Conservation (phyloP, 2,888 invertebrate species). For the Netelia fuscicornis region DNA sequence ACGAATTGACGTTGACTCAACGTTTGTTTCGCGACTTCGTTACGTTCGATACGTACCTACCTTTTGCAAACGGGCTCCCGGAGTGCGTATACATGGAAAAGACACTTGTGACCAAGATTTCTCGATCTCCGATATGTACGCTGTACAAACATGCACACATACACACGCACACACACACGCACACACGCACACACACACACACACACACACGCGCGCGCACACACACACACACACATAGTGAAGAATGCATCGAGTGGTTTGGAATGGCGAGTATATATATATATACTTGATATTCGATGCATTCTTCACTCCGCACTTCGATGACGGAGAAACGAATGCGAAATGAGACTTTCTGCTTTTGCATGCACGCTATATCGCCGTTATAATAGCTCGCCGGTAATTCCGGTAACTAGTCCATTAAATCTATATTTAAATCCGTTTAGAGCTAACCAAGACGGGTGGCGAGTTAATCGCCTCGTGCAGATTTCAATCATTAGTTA, state of each 20-base stretch:
- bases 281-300: constrained; percentile 8
- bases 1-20: constrained; percentile 3
- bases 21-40: constrained; percentile 39
- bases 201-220: too few species aligned
- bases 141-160: background rate
- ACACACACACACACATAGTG: too few species aligned
- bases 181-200: too few species aligned
- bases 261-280: background rate
- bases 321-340: constrained; percentile 28
- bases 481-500: background rate
- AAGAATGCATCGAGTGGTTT: too few species aligned
- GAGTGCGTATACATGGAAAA: constrained; percentile 17
- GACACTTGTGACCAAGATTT: constrained; percentile 19
- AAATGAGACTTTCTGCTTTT: constrained; percentile 39
- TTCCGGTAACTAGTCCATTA: constrained; percentile 23
- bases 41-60: constrained; percentile 44
- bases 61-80: constrained; percentile 1
- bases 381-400: background rate
- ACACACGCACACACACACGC: too few species aligned
- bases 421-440: constrained; percentile 3
- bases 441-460: background rate
- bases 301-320: constrained; percentile 18
- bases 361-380: background rate
- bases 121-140: constrained; percentile 30
- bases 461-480: background rate